Percentiles rank a stretch among this genome's conserved stretches.
phyloP scores from a whole-genome alignment of 2,113 vertebrate genomes.

The Carollia perspicillata region DNA sequence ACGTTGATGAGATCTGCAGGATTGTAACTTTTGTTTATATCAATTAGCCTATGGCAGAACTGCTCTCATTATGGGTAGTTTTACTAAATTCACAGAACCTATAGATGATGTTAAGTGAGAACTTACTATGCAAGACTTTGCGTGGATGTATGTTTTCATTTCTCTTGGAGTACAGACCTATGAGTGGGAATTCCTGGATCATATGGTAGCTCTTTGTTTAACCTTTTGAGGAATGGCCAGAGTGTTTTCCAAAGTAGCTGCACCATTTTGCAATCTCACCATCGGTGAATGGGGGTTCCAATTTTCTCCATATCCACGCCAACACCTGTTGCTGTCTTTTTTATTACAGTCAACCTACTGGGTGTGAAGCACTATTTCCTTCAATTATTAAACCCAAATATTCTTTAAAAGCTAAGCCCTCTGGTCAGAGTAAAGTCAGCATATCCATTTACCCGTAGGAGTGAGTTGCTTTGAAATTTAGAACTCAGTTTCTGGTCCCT shows the following conservation, averaged over 20 bases:
- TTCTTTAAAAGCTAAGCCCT: not conserved
- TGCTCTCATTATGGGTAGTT: not conserved
- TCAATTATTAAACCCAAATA: slow-evolving; percentile 5
- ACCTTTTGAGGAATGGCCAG: not conserved
- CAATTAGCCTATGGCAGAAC: not conserved
- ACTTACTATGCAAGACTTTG: not conserved
- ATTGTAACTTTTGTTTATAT: not conserved
- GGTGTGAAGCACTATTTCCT: not conserved
- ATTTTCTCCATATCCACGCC: not conserved
- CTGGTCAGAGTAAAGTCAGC: not conserved
- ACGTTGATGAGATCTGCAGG: not conserved
- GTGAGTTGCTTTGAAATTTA: not conserved
- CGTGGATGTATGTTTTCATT: not conserved
- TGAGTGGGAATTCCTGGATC: not conserved
- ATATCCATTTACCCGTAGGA: not conserved
- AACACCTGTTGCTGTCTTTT: not conserved
- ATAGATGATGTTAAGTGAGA: not conserved
- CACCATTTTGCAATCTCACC: not conserved
- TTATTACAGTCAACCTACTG: not conserved
- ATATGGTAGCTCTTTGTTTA: not conserved
- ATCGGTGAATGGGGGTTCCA: not conserved
- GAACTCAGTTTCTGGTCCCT: not conserved
- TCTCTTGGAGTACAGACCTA: not conserved
- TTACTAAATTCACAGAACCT: not conserved
- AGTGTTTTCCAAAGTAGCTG: not conserved